Evolutionary conservation across 2,113 vertebrate genomes (phyloP).

Genomic region (Neolamprologus ventralis): DNA sequence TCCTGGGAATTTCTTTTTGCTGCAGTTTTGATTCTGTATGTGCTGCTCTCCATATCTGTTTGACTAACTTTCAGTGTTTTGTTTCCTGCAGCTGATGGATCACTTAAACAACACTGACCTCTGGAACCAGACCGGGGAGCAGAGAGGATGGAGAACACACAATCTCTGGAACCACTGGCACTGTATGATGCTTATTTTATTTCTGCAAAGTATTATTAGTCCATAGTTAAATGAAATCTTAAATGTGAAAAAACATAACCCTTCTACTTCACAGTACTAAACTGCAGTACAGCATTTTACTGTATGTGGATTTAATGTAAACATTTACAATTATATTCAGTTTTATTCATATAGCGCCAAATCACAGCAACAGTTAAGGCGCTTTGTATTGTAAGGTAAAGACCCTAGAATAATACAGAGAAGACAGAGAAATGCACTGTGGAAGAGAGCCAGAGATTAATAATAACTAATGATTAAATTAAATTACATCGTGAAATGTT

Average conservation of each 20-base stretch:
- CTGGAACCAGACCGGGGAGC: conserved; percentile 44
- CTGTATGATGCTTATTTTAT: conserved; percentile 1
- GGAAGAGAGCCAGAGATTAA: background rate
- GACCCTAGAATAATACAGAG: background rate
- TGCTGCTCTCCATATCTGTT: background rate
- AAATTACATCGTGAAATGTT: background rate
- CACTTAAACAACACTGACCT: conserved; percentile 34
- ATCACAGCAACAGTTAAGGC: background rate
- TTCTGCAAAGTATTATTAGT: background rate
- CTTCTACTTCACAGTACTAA: background rate
- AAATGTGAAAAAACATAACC: background rate
- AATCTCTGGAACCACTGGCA: conserved; percentile 48
- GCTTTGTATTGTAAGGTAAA: background rate
- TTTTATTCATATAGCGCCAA: background rate
- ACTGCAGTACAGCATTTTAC: background rate
- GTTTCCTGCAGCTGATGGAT: conserved; percentile 36
- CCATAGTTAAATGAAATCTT: background rate
- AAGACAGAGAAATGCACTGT: background rate
- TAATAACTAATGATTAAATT: background rate
- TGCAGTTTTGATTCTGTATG: background rate
- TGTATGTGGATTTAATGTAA: background rate
- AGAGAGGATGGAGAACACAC: conserved; percentile 47
- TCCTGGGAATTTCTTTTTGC: background rate
- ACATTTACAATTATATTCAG: background rate
- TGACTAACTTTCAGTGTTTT: background rate